Conservation (phyloP, 2,113 vertebrate genomes). For the Semnornis frantzii region DNA sequence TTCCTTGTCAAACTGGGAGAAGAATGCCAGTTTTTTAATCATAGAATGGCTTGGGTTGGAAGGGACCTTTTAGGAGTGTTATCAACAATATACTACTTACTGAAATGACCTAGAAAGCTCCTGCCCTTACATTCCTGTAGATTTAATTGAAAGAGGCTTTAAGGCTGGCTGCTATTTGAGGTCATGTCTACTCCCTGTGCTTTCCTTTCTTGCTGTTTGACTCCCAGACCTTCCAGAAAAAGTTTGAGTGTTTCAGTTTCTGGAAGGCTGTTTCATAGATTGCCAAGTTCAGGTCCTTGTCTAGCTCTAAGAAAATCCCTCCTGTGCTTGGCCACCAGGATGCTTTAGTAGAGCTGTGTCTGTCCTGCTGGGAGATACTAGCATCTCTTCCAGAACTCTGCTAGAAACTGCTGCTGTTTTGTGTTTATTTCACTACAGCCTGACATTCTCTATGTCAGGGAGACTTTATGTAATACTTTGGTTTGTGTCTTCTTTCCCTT, state of each 20-base stretch:
- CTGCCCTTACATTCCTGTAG: not conserved
- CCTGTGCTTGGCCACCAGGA: not conserved
- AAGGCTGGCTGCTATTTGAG: not conserved
- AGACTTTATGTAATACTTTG: not conserved
- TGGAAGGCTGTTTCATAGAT: not conserved
- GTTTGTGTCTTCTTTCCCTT: not conserved
- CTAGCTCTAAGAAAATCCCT: not conserved
- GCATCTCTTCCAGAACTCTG: not conserved
- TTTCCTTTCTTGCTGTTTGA: not conserved
- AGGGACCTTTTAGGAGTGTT: not conserved
- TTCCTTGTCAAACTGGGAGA: not conserved
- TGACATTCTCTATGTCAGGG: rapidly evolving
- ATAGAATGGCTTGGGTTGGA: too few relatives aligned
- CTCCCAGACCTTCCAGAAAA: not conserved
- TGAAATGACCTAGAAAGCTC: not conserved
- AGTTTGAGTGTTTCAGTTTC: not conserved
- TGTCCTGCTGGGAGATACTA: not conserved
- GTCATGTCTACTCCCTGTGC: not conserved
- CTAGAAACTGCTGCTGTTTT: not conserved
- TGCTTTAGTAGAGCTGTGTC: not conserved
- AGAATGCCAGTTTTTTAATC: not conserved
- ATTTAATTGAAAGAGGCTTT: not conserved
- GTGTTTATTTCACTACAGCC: not conserved
- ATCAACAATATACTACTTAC: not conserved
- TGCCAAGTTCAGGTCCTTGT: not conserved